A percentile compares a stretch with the other conserved stretches of the same genome.
These are phyloP conservation scores for Iphiclides podalirius DNA, from an alignment of 2,888 invertebrate species.

Conservation along the genomic window DNA sequence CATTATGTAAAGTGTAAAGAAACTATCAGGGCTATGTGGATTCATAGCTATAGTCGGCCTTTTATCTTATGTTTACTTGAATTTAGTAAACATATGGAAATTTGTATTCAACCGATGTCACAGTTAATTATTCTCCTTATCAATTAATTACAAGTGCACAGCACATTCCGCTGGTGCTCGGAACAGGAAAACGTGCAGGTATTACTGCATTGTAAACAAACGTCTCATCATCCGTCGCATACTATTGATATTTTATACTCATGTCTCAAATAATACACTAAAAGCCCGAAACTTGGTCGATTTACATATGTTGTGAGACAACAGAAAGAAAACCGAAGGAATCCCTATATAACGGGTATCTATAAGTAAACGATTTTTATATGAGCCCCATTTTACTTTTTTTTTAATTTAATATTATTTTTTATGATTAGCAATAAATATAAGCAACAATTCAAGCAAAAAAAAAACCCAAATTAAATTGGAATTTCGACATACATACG, in stretches of 20 bases:
- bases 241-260: constrained; percentile 3
- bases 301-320: too few relatives aligned
- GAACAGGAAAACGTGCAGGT: constrained; percentile 33
- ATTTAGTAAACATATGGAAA: constrained; percentile 13
- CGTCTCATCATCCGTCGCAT: constrained; percentile 18
- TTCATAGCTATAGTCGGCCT: not conserved
- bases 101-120: constrained; percentile 20
- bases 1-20: not conserved
- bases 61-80: constrained; percentile 14
- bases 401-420: too few relatives aligned
- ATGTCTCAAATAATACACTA: constrained; percentile 1
- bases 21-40: too few relatives aligned
- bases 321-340: too few relatives aligned
- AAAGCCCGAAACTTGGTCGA: constrained; percentile 2
- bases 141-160: constrained; percentile 27
- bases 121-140: constrained; percentile 22
- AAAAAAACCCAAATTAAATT: too few relatives aligned
- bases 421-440: too few relatives aligned
- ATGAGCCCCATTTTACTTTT: too few relatives aligned
- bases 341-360: too few relatives aligned
- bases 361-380: too few relatives aligned
- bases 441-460: too few relatives aligned
- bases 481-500: too few relatives aligned
- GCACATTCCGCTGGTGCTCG: constrained; percentile 27
- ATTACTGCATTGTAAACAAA: constrained; percentile 17